Conservation (phyloP, 2,797 vertebrate species). For the Danio aesculapii region DNA sequence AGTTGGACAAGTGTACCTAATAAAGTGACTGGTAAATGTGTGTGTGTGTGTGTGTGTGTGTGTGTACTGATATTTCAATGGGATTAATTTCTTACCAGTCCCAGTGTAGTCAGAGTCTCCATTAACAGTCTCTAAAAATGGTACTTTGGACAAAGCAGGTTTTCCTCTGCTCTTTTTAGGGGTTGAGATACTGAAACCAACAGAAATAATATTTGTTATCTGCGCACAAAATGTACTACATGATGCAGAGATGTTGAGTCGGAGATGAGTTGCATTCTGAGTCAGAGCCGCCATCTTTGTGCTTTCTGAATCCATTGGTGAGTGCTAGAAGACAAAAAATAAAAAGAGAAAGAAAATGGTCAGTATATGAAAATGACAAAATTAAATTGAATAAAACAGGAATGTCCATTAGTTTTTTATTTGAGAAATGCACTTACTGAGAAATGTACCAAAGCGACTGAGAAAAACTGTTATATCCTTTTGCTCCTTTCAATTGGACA, state of each 20-base stretch:
- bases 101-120: slow-evolving; percentile 87
- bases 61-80: background rate
- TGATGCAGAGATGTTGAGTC: slow-evolving; percentile 50
- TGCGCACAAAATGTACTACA: background rate
- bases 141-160: slow-evolving; percentile 84
- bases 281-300: slow-evolving; percentile 83
- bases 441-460: too few relatives aligned
- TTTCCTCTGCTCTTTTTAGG: slow-evolving; percentile 87
- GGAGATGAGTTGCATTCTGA: slow-evolving; percentile 83
- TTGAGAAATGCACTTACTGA: too few relatives aligned
- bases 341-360: background rate
- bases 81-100: slow-evolving; percentile 54
- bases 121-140: slow-evolving; percentile 88
- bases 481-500: too few relatives aligned
- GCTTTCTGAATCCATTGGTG: slow-evolving; percentile 89
- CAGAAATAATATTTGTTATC: background rate
- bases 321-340: slow-evolving; percentile 77
- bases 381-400: too few relatives aligned
- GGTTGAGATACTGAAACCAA: slow-evolving; percentile 75
- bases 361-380: too few relatives aligned
- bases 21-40: too few relatives aligned
- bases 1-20: too few relatives aligned
- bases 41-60: too few relatives aligned
- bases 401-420: too few relatives aligned
- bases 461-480: too few relatives aligned